These are phyloP conservation scores for Pipra filicauda DNA, from an alignment of 2,113 vertebrate species.

Conservation along the genomic window DNA sequence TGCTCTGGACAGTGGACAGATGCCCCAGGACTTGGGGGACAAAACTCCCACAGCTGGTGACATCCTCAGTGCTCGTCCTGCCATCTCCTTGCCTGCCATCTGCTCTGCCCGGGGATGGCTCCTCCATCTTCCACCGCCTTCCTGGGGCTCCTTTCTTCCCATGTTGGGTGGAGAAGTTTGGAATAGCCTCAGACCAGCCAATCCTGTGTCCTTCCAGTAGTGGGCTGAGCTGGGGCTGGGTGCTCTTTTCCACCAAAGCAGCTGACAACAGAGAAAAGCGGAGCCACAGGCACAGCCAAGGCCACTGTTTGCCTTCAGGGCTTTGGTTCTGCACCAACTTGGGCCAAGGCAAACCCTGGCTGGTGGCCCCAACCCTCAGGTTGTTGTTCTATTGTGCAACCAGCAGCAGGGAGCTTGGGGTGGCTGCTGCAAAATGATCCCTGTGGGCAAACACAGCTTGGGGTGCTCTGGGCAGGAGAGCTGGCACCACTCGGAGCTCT, in stretches of 20 bases:
- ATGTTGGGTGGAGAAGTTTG: neutral
- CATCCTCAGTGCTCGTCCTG: neutral
- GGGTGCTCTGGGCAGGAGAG: neutral
- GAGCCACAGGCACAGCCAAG: neutral
- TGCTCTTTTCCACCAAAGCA: neutral
- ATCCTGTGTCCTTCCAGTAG: neutral
- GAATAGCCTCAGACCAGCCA: neutral
- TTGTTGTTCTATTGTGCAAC: neutral
- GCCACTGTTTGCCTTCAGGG: neutral
- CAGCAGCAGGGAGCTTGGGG: neutral
- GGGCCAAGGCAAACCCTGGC: neutral
- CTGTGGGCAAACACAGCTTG: neutral
- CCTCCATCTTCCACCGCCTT: neutral
- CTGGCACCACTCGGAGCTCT: neutral
- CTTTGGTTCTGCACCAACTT: neutral
- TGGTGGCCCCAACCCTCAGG: accelerated
- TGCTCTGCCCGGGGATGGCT: neutral
- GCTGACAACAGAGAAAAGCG: neutral
- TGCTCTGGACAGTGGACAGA: neutral
- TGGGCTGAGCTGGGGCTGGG: neutral
- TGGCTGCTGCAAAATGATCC: neutral
- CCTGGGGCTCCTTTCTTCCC: neutral
- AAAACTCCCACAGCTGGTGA: no score
- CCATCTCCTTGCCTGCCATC: no score
- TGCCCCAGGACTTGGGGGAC: accelerated